Evolutionary conservation across 2,113 vertebrate genomes (phyloP).

Genomic region (Megaptera novaeangliae): DNA sequence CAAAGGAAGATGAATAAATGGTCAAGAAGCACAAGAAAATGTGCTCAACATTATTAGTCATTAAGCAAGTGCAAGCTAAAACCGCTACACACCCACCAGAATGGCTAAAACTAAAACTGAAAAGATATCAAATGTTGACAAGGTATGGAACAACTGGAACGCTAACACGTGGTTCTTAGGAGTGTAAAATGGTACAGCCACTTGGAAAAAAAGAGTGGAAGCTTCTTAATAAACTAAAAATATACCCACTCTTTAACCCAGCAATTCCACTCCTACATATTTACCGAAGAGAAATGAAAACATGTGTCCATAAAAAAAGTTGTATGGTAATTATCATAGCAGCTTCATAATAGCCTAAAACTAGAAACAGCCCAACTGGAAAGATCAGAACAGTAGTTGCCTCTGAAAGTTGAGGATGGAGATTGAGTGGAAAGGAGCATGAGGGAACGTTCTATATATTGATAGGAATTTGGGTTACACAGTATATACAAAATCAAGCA

Average conservation of each 20-base stretch:
- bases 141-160: background rate
- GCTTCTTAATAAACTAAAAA: background rate
- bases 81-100: background rate
- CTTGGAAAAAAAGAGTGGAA: no score
- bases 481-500: background rate
- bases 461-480: background rate
- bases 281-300: background rate
- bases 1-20: background rate
- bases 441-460: background rate
- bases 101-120: background rate
- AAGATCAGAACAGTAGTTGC: background rate
- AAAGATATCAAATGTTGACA: background rate
- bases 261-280: background rate
- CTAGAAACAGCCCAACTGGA: background rate
- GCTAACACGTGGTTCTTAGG: no score
- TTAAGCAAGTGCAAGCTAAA: background rate
- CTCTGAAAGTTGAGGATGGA: background rate
- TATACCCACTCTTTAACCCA: background rate
- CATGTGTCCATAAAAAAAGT: background rate
- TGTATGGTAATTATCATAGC: background rate
- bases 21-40: background rate
- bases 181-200: background rate
- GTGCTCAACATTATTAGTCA: background rate
- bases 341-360: background rate
- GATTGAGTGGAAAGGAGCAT: background rate